phyloP scores from a whole-genome alignment of 1,140 invertebrate species.

The Augochlora pura region DNA sequence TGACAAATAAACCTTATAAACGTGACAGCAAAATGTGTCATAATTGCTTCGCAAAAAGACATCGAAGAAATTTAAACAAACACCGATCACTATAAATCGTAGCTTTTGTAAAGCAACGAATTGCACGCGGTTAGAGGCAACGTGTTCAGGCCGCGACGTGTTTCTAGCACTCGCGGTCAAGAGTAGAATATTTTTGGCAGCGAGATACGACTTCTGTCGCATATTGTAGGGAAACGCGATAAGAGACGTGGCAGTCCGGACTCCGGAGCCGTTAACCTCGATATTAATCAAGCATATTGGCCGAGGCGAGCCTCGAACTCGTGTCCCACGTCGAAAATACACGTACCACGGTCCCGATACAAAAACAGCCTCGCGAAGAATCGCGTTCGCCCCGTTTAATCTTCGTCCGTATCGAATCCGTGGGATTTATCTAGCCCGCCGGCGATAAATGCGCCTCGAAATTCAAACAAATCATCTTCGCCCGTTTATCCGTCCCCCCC shows the following conservation, averaged over 20 bases:
- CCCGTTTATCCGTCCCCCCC: too few species aligned
- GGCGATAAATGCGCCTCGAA: too few species aligned
- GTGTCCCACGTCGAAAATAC: background rate
- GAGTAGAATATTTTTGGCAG: constrained; percentile 23
- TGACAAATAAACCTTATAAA: too few species aligned
- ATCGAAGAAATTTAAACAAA: too few species aligned
- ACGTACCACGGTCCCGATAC: background rate
- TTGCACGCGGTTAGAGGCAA: background rate
- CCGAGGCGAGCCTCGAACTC: background rate
- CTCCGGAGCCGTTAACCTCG: constrained; percentile 21
- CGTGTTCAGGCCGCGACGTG: background rate
- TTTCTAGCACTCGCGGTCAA: constrained; percentile 14
- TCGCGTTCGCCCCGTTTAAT: background rate
- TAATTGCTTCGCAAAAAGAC: too few species aligned
- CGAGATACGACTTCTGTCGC: background rate
- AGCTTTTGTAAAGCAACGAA: background rate
- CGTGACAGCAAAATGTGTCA: too few species aligned
- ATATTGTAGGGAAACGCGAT: constrained; percentile 5
- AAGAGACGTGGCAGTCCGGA: background rate
- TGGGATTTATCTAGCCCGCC: too few species aligned
- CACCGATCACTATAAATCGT: too few species aligned
- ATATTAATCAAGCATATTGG: constrained; percentile 23
- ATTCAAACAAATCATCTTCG: too few species aligned
- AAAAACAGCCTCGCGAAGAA: background rate
- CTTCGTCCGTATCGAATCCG: background rate